Percentiles rank a stretch among this genome's conserved stretches.
Conservation (phyloP, 2,797 vertebrate genomes). For the Pantherophis vulpinus region DNA sequence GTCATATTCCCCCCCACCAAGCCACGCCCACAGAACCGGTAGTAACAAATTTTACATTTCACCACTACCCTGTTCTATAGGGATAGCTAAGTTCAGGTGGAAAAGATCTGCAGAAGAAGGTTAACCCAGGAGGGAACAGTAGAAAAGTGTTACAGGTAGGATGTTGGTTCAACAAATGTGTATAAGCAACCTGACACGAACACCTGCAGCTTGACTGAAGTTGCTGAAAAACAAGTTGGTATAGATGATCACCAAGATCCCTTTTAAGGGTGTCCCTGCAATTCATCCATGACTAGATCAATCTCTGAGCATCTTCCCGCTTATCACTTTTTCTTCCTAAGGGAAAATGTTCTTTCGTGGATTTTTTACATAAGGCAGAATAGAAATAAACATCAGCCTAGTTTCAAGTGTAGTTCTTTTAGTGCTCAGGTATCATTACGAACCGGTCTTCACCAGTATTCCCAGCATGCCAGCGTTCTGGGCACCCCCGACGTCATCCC, state of each 20-base stretch:
- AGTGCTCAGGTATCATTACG: conserved; percentile 4
- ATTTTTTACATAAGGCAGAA: neutral
- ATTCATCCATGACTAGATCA: neutral
- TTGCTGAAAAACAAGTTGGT: neutral
- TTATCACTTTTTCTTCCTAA: neutral
- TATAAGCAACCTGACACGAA: neutral
- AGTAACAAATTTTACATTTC: too few species aligned
- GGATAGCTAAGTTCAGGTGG: too few species aligned
- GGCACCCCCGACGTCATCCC: conserved; percentile 92
- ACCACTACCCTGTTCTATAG: neutral
- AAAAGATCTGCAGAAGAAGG: neutral
- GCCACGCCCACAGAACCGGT: too few species aligned
- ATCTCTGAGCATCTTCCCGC: neutral
- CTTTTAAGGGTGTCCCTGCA: too few species aligned
- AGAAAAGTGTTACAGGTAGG: neutral
- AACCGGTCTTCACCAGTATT: conserved; percentile 91
- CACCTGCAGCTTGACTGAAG: neutral
- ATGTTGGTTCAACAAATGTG: neutral
- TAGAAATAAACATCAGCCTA: neutral
- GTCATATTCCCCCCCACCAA: too few species aligned
- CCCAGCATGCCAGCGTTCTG: conserved; percentile 89
- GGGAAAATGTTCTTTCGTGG: neutral
- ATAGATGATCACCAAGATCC: too few species aligned
- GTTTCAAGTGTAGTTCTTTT: neutral
- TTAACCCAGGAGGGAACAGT: neutral